Evolutionary conservation across 2,113 vertebrate species (phyloP).

Genomic region (Xiphophorus maculatus): DNA sequence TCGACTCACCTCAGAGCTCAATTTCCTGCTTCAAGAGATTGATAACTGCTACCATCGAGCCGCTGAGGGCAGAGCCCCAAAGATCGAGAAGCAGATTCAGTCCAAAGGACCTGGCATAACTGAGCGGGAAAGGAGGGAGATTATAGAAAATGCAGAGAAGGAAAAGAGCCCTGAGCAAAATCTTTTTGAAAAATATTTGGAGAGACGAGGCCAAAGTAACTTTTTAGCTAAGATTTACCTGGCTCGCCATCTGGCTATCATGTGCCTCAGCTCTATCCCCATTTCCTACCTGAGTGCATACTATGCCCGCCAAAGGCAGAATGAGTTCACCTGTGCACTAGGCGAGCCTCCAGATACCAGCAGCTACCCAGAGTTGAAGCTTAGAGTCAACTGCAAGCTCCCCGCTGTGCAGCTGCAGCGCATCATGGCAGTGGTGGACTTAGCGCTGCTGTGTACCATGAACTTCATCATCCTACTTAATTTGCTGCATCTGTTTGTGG

Average conservation of each 20-base stretch:
- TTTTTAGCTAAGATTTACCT: constrained; percentile 97
- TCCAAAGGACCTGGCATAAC: constrained; percentile 97
- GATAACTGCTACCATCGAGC: constrained; percentile 99
- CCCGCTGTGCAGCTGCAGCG: constrained; percentile 96
- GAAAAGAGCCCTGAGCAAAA: constrained; percentile 99
- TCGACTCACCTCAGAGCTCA: constrained; percentile 97
- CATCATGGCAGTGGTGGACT: constrained; percentile 94
- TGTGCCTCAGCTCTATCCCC: constrained; percentile 95
- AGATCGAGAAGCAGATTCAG: constrained; percentile 99
- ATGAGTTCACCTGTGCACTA: constrained; percentile 94
- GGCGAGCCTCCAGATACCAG: constrained; percentile 91
- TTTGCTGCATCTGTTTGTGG: constrained; percentile 95
- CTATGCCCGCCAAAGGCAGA: constrained; percentile 95
- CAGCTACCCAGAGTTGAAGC: constrained; percentile 82
- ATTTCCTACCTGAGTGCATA: constrained; percentile 96
- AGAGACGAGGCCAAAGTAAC: constrained; percentile 95
- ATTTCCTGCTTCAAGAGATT: constrained; percentile 98
- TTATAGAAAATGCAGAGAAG: constrained; percentile 98
- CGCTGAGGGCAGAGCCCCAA: constrained; percentile 95
- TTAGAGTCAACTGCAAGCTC: constrained; percentile 95
- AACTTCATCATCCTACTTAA: constrained; percentile 96
- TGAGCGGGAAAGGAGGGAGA: constrained; percentile 92
- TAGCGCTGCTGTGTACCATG: constrained; percentile 92
- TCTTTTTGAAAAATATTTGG: constrained; percentile 97
- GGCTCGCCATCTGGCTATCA: constrained; percentile 92